Conservation (phyloP, 2,888 invertebrate genomes). For the Augiades crinisus region DNA sequence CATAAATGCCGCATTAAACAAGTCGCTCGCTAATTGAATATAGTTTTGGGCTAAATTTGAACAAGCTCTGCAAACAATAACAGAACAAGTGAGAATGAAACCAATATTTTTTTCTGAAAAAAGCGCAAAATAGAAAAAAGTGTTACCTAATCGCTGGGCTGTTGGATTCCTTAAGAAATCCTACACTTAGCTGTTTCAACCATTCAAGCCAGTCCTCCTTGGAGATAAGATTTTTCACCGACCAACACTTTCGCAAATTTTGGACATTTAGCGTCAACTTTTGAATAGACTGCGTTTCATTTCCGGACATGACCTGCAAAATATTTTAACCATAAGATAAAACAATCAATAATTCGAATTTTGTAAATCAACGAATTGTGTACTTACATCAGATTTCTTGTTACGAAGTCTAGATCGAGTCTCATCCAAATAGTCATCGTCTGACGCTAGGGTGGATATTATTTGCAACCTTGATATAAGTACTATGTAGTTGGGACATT, state of each 20-base stretch:
- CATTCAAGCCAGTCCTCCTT: conserved; percentile 99
- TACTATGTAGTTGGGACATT: conserved; percentile 89
- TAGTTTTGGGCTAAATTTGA: conserved; percentile 95
- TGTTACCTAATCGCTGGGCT: conserved; percentile 91
- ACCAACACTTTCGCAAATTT: conserved; percentile 94
- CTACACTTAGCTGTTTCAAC: conserved; percentile 94
- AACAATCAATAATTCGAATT: not conserved
- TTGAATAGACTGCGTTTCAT: conserved; percentile 84
- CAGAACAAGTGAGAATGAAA: not conserved
- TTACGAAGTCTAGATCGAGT: conserved; percentile 84
- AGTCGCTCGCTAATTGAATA: conserved; percentile 94
- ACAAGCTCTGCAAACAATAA: conserved; percentile 85
- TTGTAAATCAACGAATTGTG: too few species aligned
- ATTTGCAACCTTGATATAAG: conserved; percentile 88
- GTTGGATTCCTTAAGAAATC: conserved; percentile 95
- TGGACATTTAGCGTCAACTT: conserved; percentile 89
- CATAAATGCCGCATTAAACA: conserved; percentile 99
- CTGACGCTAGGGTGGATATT: conserved; percentile 88
- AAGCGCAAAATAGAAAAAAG: not conserved
- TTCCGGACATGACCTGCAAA: conserved; percentile 53
- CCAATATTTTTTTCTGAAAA: not conserved
- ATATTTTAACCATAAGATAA: not conserved
- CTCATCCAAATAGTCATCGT: conserved; percentile 86
- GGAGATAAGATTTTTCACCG: conserved; percentile 92
- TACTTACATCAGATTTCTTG: conserved; percentile 86